These are phyloP conservation scores for Agrilus planipennis DNA, from an alignment of 1,140 invertebrate genomes.

Conservation along the genomic window DNA sequence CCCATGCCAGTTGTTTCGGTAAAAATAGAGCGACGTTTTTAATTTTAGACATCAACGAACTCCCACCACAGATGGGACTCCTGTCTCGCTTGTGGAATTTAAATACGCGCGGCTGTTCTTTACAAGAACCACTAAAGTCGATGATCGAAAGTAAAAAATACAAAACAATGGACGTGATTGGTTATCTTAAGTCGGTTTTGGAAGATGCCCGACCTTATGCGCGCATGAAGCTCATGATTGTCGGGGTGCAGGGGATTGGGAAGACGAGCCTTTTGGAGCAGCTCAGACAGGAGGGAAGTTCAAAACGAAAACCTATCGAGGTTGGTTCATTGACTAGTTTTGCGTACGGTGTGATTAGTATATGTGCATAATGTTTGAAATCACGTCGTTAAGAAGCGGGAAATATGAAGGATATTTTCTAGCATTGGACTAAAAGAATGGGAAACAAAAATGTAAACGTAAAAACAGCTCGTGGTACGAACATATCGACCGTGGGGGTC, in stretches of 20 bases:
- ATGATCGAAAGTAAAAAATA: slow-evolving; percentile 89
- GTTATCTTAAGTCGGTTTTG: slow-evolving; percentile 82
- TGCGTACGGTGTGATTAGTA: background rate
- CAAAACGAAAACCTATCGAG: slow-evolving; percentile 58
- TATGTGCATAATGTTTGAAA: background rate
- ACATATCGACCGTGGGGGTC: slow-evolving; percentile 90
- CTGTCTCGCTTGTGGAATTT: slow-evolving; percentile 91
- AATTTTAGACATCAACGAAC: slow-evolving; percentile 57
- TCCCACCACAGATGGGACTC: slow-evolving; percentile 91
- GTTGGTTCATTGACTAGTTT: slow-evolving; percentile 32
- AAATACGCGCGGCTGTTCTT: slow-evolving; percentile 78
- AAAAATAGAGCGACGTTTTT: too few species aligned
- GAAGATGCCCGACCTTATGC: slow-evolving; percentile 90
- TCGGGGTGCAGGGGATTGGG: slow-evolving; percentile 86
- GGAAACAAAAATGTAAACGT: slow-evolving; percentile 72
- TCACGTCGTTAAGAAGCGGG: background rate
- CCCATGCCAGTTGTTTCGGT: too few species aligned
- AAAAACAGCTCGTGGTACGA: slow-evolving; percentile 63
- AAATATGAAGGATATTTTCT: slow-evolving; percentile 12
- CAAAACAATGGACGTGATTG: slow-evolving; percentile 93
- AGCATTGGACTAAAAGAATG: slow-evolving; percentile 91
- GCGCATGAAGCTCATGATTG: slow-evolving; percentile 95
- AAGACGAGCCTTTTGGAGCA: slow-evolving; percentile 89
- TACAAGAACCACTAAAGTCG: slow-evolving; percentile 80
- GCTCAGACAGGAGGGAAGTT: slow-evolving; percentile 72